phyloP scores from a whole-genome alignment of 2,888 invertebrate genomes.

The Brenthis hecate region DNA sequence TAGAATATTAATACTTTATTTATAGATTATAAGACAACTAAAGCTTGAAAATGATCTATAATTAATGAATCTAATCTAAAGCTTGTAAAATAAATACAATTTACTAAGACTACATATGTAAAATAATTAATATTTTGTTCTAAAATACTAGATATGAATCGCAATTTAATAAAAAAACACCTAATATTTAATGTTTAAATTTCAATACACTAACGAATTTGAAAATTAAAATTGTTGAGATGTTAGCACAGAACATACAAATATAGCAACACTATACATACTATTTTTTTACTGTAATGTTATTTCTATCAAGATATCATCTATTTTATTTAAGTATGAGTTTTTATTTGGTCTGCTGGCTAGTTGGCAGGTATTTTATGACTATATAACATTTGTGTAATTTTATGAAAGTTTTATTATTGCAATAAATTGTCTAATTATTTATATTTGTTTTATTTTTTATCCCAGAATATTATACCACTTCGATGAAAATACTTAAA shows the following conservation, averaged over 20 bases:
- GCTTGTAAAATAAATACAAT: too few relatives aligned
- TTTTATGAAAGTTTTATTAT: conserved; percentile 40
- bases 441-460: conserved; percentile 27
- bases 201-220: too few relatives aligned
- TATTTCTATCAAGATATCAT: conserved; percentile 36
- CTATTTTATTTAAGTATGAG: conserved; percentile 29
- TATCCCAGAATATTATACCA: not conserved
- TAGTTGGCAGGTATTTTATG: conserved; percentile 24
- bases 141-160: too few relatives aligned
- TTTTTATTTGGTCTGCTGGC: conserved; percentile 15
- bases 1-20: conserved; percentile 4
- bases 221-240: too few relatives aligned
- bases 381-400: conserved; percentile 35
- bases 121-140: too few relatives aligned
- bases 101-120: too few relatives aligned
- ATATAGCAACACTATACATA: not conserved
- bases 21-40: not conserved
- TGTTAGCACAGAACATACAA: too few relatives aligned
- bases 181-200: too few relatives aligned
- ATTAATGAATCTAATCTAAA: not conserved
- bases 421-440: conserved; percentile 38
- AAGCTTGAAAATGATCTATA: not conserved
- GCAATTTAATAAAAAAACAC: too few relatives aligned
- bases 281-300: conserved; percentile 24
- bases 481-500: too few relatives aligned